Evolutionary conservation across 2,113 vertebrate genomes (phyloP), one percentile per base, ranked within the genome.

Genomic region (Zeus faber): DNA sequence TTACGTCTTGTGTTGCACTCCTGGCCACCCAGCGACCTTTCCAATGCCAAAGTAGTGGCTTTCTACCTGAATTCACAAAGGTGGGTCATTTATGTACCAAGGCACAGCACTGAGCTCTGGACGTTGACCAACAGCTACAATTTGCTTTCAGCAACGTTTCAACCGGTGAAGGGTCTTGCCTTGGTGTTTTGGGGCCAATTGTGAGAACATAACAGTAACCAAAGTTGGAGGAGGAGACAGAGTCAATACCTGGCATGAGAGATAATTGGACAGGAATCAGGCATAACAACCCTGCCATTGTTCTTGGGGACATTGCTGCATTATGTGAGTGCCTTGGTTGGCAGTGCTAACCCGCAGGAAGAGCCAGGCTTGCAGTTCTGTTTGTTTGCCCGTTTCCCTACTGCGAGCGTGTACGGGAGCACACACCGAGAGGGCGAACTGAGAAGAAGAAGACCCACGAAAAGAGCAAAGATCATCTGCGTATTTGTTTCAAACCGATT

Each of bases 271-370:
- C 58, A 69, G 56, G 53, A 14, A 44, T 49, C 21, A 69, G 48
- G 58, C 54, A 47, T 62, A 73, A 77, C 54, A 75, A 71, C 25
- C 35, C 33, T 49, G 45, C 43, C 56, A 65, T 76, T 80, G 74
- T 81, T 75, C 58, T 63, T 20, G 27, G 31, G 27, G 25, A 41
- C 51, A 49, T 49, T n/a, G 49, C 41, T 66, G 59, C 44, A 58
- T 70, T 80, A 17, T 48, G 56, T 46, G 31, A 62, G 49, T 31
- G 31, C 31, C 49, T 26, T 40, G 21, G 44, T 63, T 37, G 39
- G 47, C 46, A 21, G 54, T 63, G 64, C 53, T 59, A 64, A 54
- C 22, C 37, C 45, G 47, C 61, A 10, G 46, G n/a, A n/a, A 58
- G 29, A 59, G 54, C 49, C 2, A 17, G 45, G 22, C 59, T 54